phyloP scores from a whole-genome alignment of 2,797 vertebrate genomes.

The Lerista edwardsae region DNA sequence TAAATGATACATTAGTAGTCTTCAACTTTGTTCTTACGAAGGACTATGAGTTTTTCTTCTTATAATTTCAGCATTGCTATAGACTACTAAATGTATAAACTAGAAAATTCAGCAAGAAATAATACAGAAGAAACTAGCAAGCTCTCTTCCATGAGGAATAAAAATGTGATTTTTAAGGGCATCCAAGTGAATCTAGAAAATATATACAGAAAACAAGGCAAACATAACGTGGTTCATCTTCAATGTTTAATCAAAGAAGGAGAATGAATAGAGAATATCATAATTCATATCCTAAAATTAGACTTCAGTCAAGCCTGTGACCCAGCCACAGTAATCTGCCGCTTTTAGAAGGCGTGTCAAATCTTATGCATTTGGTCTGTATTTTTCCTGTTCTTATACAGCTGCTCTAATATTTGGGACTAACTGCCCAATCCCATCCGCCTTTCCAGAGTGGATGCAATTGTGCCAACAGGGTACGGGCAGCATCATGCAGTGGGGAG shows the following conservation, averaged over 20 bases:
- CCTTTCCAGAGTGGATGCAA: no score
- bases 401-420: background rate
- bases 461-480: no score
- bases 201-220: background rate
- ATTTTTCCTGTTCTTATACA: background rate
- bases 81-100: background rate
- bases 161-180: background rate
- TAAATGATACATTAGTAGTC: background rate
- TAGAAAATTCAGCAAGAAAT: background rate
- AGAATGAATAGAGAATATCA: background rate
- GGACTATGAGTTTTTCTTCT: background rate
- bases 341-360: background rate
- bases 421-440: no score
- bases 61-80: background rate
- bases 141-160: background rate
- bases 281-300: conserved; percentile 11
- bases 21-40: background rate
- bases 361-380: background rate
- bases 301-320: background rate
- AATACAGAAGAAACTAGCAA: background rate
- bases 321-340: background rate
- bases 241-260: background rate
- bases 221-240: background rate
- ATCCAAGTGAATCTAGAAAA: background rate
- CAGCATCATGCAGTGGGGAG: no score